These are phyloP conservation scores for Dipus sagitta DNA, from an alignment of 2,797 vertebrate genomes.

Conservation along the genomic window DNA sequence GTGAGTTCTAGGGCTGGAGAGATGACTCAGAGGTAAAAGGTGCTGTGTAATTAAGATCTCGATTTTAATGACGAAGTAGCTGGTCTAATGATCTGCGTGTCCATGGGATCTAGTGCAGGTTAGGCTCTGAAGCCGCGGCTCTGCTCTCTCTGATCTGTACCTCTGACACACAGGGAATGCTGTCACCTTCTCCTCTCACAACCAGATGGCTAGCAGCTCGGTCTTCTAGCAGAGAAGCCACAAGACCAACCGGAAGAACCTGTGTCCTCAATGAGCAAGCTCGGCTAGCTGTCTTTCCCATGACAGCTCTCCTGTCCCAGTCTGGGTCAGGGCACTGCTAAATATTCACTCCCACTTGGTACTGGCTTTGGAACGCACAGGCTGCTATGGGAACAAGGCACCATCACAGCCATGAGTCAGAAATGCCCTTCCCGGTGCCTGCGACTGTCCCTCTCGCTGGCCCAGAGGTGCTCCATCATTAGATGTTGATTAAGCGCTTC, in stretches of 20 bases:
- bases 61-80: neutral
- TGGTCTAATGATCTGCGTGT: too few species aligned
- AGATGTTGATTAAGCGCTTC: neutral
- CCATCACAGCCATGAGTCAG: neutral
- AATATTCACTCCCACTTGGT: neutral
- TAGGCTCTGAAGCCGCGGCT: neutral
- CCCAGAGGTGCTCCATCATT: neutral
- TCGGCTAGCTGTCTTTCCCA: neutral
- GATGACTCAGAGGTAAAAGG: neutral
- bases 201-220: too few species aligned
- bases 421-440: neutral
- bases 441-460: too few species aligned
- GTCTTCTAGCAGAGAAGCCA: neutral
- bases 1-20: too few species aligned
- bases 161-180: neutral
- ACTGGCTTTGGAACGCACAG: neutral
- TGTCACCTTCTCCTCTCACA: neutral
- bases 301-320: neutral
- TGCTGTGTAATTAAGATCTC: neutral
- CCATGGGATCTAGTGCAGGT: too few species aligned
- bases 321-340: neutral
- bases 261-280: neutral
- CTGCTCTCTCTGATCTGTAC: neutral
- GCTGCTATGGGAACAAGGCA: neutral
- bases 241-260: too few species aligned